These are phyloP conservation scores for Anser brachyrhynchus DNA, from an alignment of 2,113 vertebrate genomes.

Conservation along the genomic window DNA sequence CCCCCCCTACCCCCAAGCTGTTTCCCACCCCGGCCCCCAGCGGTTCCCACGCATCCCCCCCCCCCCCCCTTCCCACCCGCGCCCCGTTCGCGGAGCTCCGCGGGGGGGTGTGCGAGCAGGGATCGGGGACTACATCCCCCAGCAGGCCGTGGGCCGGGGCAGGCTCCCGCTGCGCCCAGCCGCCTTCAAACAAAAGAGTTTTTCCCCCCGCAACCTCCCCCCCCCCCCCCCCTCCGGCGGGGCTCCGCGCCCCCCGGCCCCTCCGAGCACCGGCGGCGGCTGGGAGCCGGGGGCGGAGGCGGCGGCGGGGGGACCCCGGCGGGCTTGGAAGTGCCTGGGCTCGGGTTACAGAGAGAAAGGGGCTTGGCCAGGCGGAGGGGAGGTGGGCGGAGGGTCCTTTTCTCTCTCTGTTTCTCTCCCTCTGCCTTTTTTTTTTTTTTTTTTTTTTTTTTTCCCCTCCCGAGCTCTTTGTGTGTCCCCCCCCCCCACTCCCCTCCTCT, in stretches of 20 bases:
- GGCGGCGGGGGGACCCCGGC: not conserved
- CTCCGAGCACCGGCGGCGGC: too few relatives aligned
- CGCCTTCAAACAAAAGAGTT: conserved; percentile 60
- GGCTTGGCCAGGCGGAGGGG: conserved; percentile 65
- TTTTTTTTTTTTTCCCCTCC: not conserved
- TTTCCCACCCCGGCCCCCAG: too few relatives aligned
- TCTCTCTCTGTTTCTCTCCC: not conserved
- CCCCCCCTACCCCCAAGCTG: too few relatives aligned
- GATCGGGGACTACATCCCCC: conserved; percentile 38
- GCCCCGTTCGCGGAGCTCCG: not conserved
- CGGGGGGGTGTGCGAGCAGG: not conserved
- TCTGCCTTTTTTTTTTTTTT: not conserved
- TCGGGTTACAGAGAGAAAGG: conserved; percentile 34
- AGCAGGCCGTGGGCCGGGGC: conserved; percentile 14
- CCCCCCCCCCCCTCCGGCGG: not conserved
- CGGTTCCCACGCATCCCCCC: too few relatives aligned
- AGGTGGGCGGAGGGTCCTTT: conserved; percentile 32
- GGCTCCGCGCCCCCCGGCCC: not conserved
- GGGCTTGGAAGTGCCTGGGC: not conserved
- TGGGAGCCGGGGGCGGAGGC: not conserved
- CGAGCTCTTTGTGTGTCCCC: not conserved
- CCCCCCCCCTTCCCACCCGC: too few relatives aligned
- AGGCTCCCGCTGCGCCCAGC: conserved; percentile 23
- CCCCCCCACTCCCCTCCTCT: not conserved
- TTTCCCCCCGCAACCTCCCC: not conserved